Base-by-base conservation (phyloP, 2,888 invertebrate genomes). In the Pristionchus fissidentatus region DNA sequence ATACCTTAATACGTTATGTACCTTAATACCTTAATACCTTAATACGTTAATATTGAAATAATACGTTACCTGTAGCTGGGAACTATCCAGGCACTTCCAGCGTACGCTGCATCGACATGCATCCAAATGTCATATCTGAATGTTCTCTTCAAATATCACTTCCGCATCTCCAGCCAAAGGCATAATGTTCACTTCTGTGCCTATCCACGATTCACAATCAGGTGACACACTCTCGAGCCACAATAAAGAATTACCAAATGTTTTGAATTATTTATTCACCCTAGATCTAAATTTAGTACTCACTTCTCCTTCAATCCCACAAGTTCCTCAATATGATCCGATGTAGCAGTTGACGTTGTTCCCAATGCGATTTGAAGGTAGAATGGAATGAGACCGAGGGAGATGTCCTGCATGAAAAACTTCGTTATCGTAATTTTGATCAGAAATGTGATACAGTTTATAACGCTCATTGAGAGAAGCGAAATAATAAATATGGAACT, bases 341-440 rank as follows among this genome's bases (percentile, higher is more conserved):
- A 98, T 0, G 97, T 96, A 93, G 97, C 97, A 91, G 96, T 96
- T 0, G 97, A 96, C 0, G 98, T 99, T 0, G 98, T 98, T 22
- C 98, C 98, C 78, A 98, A 93, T 0, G 98, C 98, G n/a, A 83
- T 83, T 94, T 95, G 95, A 66, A 98, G 97, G 93, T 96, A 97
- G 94, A 98, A 98, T 3, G 98, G 98, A 84, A 97, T 96, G 85
- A 97, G 94, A 7, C 98, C 98, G 92, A 95, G 95, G 79, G 95
- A 95, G 90, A 95, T 95, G 92, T 98, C 98, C 93, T 83, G 15
- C 66, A 82, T 8, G 26, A 15, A 7, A 10, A 46, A 15, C 26
- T 57, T 57, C 22, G 49, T 49, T 19, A 10, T 49, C 19, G 19
- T 49, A 49, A 49, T 49, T 15, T 49, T 49, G 49, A 49, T 49